Percentiles rank a stretch among this genome's conserved stretches.
Conservation (phyloP, 2,888 invertebrate genomes). For the Platyscelio sp. region DNA sequence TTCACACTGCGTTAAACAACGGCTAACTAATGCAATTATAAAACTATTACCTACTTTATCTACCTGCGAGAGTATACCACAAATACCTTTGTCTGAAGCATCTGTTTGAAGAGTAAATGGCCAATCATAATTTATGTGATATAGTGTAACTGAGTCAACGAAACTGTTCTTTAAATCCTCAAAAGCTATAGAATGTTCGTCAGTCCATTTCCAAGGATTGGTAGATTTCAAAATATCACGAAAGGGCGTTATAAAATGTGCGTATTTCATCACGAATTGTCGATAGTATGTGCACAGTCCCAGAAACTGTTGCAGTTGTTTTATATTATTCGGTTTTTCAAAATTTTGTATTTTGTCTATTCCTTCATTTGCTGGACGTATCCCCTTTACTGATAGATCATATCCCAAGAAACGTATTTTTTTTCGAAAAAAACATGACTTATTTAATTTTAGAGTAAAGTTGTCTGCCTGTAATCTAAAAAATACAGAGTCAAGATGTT, state of each 20-base stretch:
- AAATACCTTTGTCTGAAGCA: conserved; percentile 50
- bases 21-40: conserved; percentile 66
- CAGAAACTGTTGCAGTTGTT: background rate
- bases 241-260: background rate
- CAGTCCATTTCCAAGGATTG: background rate
- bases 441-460: conserved; percentile 72
- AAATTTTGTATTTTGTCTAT: conserved; percentile 71
- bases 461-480: conserved; percentile 37
- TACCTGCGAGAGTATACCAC: conserved; percentile 61
- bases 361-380: conserved; percentile 38
- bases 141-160: background rate
- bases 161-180: conserved; percentile 19
- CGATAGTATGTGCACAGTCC: background rate
- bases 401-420: conserved; percentile 36
- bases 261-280: background rate
- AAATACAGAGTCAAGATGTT: background rate
- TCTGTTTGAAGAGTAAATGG: conserved; percentile 65
- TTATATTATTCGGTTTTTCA: conserved; percentile 47
- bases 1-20: conserved; percentile 67
- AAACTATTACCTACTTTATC: conserved; percentile 1
- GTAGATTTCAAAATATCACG: background rate
- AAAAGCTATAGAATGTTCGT: conserved; percentile 21
- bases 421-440: conserved; percentile 73
- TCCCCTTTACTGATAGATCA: conserved; percentile 42
- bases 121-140: conserved; percentile 18